Percentiles rank a stretch among this genome's conserved stretches.
Evolutionary conservation across 2,113 vertebrate species (phyloP).

Genomic region (Bolborhynchus lineola): DNA sequence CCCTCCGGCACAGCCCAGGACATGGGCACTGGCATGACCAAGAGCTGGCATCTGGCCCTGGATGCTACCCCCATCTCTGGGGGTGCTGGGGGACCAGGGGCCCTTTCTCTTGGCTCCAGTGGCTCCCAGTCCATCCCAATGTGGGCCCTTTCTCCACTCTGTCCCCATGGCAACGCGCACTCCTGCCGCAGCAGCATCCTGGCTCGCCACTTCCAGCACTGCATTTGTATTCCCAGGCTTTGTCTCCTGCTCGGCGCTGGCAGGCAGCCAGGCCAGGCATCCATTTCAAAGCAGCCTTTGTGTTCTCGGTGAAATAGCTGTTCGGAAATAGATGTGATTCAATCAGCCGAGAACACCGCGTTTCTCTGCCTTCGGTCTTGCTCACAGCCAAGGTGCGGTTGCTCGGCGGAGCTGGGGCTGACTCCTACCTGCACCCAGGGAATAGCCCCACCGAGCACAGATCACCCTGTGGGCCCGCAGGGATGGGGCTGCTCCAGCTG

Average conservation of each 20-base stretch:
- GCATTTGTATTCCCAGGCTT: slow-evolving; percentile 62
- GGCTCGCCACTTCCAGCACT: slow-evolving; percentile 6
- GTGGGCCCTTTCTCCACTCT: not conserved
- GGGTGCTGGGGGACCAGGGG: rapidly evolving
- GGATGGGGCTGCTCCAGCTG: not conserved
- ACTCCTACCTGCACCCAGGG: rapidly evolving
- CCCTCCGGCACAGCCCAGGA: not conserved
- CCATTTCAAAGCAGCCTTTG: slow-evolving; percentile 66
- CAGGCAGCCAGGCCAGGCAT: slow-evolving; percentile 59
- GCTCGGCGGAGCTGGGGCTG: not conserved
- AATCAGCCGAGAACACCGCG: not conserved
- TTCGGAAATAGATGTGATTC: not conserved
- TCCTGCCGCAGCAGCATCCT: slow-evolving; percentile 23
- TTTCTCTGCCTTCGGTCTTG: not conserved
- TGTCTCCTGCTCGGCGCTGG: slow-evolving; percentile 53
- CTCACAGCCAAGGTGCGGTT: rapidly evolving
- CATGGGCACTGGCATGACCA: rapidly evolving
- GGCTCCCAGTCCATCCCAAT: slow-evolving; percentile 29
- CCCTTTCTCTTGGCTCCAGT: not conserved
- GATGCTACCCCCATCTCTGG: not conserved
- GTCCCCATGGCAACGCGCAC: slow-evolving; percentile 73
- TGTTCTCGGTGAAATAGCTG: not conserved
- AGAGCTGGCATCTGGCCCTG: rapidly evolving
- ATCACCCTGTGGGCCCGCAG: not conserved
- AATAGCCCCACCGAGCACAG: not conserved